Evolutionary conservation across 2,113 vertebrate species (phyloP).

Genomic region (Actenoides lindsayi): DNA sequence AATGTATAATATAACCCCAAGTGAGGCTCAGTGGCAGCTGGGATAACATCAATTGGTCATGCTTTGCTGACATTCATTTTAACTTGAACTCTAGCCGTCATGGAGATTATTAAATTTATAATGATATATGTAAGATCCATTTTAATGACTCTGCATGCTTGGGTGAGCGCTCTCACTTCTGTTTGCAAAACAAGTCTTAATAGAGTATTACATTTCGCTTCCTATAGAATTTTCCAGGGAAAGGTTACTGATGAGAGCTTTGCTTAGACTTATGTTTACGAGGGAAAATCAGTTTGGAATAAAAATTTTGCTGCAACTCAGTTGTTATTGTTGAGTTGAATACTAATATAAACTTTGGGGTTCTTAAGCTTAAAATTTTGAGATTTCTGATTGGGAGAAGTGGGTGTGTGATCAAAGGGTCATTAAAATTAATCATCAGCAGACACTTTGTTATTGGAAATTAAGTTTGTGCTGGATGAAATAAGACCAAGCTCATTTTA

Average conservation of each 20-base stretch:
- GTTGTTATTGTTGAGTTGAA: background rate
- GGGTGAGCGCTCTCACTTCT: slow-evolving; percentile 69
- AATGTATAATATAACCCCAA: slow-evolving; percentile 77
- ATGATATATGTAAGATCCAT: slow-evolving; percentile 82
- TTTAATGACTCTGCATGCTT: slow-evolving; percentile 78
- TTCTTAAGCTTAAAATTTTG: background rate
- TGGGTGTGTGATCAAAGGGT: background rate
- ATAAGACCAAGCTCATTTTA: background rate
- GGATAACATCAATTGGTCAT: slow-evolving; percentile 85
- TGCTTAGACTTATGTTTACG: background rate
- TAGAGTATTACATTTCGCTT: slow-evolving; percentile 76
- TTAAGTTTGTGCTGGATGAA: background rate
- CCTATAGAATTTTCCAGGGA: slow-evolving; percentile 65
- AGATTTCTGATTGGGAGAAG: background rate
- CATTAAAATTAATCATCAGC: slow-evolving; percentile 18
- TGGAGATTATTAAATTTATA: slow-evolving; percentile 87
- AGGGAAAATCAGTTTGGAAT: background rate
- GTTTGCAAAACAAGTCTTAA: slow-evolving; percentile 77
- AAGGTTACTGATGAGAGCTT: slow-evolving; percentile 27
- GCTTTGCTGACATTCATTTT: slow-evolving; percentile 85
- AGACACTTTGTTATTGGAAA: background rate
- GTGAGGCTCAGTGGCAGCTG: slow-evolving; percentile 80
- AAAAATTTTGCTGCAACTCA: background rate
- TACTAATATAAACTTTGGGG: background rate
- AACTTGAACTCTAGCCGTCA: slow-evolving; percentile 83